Percentiles rank a stretch among this genome's conserved stretches.
Evolutionary conservation across 2,113 vertebrate species (phyloP).

Genomic region (Pipra filicauda): DNA sequence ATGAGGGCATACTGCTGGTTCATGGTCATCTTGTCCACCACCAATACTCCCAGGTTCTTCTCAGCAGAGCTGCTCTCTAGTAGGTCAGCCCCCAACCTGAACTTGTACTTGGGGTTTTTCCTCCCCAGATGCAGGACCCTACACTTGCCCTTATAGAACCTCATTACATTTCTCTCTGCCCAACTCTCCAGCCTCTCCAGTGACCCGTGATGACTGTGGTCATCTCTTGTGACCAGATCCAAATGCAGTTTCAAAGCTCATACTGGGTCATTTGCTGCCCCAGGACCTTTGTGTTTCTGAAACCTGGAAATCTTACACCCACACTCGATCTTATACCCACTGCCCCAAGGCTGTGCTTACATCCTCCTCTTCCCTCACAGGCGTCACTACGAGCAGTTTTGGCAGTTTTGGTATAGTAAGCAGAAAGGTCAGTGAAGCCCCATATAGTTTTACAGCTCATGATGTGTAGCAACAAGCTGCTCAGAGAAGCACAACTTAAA

Average conservation of each 20-base stretch:
- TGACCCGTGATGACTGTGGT: fast-evolving
- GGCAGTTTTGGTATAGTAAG: neutral
- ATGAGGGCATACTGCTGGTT: neutral
- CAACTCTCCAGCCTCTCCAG: neutral
- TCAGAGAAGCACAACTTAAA: neutral
- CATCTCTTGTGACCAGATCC: neutral
- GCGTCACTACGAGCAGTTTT: neutral
- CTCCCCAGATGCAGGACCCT: neutral
- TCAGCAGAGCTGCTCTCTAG: neutral
- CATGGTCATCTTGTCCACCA: neutral
- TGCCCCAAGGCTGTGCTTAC: fast-evolving
- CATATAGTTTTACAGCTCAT: neutral
- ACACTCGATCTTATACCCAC: fast-evolving
- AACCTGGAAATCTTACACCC: neutral
- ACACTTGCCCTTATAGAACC: neutral
- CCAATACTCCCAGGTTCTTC: neutral
- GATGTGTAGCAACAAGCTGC: neutral
- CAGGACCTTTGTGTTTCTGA: neutral
- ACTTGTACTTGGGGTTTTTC: neutral
- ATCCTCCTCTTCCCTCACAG: neutral
- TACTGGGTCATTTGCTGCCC: fast-evolving
- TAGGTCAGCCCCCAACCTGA: neutral
- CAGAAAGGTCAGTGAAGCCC: neutral
- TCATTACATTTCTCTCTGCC: fast-evolving
- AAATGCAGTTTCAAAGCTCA: neutral